Evolutionary conservation across 2,888 invertebrate species (phyloP), one percentile per base, ranked within the genome.

Genomic region (Chelonus formosanus): DNA sequence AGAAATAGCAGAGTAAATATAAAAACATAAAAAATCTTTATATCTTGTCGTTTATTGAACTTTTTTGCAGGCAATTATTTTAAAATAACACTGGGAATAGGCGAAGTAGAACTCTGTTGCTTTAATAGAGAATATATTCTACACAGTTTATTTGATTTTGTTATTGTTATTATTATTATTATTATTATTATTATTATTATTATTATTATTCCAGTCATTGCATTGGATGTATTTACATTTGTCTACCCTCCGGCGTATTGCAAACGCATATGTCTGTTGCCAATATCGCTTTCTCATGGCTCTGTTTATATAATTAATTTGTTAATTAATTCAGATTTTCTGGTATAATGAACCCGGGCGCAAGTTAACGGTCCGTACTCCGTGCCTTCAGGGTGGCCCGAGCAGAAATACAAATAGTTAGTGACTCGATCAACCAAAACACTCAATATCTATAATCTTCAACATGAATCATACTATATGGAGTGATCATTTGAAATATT

Each of bases 301-400:
- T 36, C 67, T 70, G 60, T 70, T 59, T 70, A 72, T 70, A 73
- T 73, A 71, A 74, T 72, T 69, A 70, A 74, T 73, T 73, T 70
- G 68, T 72, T 69, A 70, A 70, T 72, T 72, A 73, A 73, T 71
- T 71, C 69, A 69, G 67, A 52, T 57, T 56, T 52, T 53, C 57
- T 44, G 36, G 44, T 52, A 58, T 53, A 20, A 57, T 43, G 53
- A 60, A 47, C 48, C 40, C 48, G 52, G 61, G 32, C 43, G 52
- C 40, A 40, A 32, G 35, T 40, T 61, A 53, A 61, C 52, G 43
- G 44, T 55, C 20, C 43, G 45, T 54, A 55, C 10, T 55, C n/a
- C 10, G 32, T 10, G 58, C 52, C 54, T 62, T 56, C 66, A 67
- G 62, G 66, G 62, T 67, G 66, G 66, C 66, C 55, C 54, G 62